Percentiles rank a stretch among this genome's conserved stretches.
These are phyloP conservation scores for Calliscelio sp. DNA, from an alignment of 2,888 invertebrate genomes.

Conservation along the genomic window DNA sequence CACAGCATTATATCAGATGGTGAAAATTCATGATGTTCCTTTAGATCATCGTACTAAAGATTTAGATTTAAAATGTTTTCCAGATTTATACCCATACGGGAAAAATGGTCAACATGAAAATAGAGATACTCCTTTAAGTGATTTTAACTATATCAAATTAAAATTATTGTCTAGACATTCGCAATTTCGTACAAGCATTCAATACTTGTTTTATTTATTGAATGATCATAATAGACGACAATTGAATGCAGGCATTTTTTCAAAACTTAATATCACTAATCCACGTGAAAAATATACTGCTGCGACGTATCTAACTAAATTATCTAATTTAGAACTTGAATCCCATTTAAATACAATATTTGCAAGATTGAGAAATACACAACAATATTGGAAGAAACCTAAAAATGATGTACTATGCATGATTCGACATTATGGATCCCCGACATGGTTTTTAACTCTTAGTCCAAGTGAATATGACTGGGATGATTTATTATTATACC, in stretches of 20 bases:
- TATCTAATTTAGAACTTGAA: slow-evolving; percentile 69
- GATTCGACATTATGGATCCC: slow-evolving; percentile 74
- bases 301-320: slow-evolving; percentile 26
- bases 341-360: slow-evolving; percentile 70
- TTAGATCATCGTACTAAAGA: slow-evolving; percentile 66
- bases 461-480: slow-evolving; percentile 74
- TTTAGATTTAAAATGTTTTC: slow-evolving; percentile 72
- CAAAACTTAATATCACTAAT: neutral
- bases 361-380: slow-evolving; percentile 57
- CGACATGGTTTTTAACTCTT: slow-evolving; percentile 76
- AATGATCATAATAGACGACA: slow-evolving; percentile 75
- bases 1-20: slow-evolving; percentile 39
- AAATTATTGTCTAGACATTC: slow-evolving; percentile 74
- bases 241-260: slow-evolving; percentile 72
- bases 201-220: slow-evolving; percentile 77
- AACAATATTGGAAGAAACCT: slow-evolving; percentile 72
- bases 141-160: slow-evolving; percentile 73
- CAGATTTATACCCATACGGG: slow-evolving; percentile 67
- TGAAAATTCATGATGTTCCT: slow-evolving; percentile 67
- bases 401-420: slow-evolving; percentile 63
- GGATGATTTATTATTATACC: slow-evolving; percentile 77
- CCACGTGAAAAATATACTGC: slow-evolving; percentile 6
- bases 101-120: slow-evolving; percentile 68
- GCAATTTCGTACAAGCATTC: slow-evolving; percentile 74
- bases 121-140: slow-evolving; percentile 61